These are phyloP conservation scores for Sthenelais limicola DNA, from an alignment of 2,888 invertebrate genomes.

Conservation along the genomic window DNA sequence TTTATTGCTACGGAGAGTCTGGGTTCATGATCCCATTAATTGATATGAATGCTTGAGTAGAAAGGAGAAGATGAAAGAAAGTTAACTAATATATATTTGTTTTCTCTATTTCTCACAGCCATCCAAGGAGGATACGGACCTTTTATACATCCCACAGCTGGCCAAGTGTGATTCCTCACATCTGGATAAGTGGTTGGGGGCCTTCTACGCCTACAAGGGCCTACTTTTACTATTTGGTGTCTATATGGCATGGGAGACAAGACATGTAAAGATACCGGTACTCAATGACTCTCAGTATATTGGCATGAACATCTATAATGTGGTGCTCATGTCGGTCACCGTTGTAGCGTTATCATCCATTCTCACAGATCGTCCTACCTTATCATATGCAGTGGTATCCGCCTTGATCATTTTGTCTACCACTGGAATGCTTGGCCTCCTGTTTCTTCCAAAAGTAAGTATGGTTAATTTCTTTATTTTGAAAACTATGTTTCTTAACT, in stretches of 20 bases:
- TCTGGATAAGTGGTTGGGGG: constrained; percentile 91
- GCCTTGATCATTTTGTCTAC: constrained; percentile 88
- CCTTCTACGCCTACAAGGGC: constrained; percentile 91
- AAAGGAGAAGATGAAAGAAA: too few relatives aligned
- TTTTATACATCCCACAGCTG: constrained; percentile 77
- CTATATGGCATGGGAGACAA: constrained; percentile 96
- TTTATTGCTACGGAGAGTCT: too few relatives aligned
- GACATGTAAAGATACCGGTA: constrained; percentile 86
- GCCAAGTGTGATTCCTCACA: constrained; percentile 91
- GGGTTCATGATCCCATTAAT: too few relatives aligned
- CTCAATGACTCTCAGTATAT: constrained; percentile 95
- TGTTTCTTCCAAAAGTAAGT: constrained; percentile 86
- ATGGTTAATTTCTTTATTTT: too few relatives aligned
- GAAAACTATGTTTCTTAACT: too few relatives aligned
- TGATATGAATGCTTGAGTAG: too few relatives aligned
- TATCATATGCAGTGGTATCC: constrained; percentile 77
- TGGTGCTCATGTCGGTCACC: constrained; percentile 87
- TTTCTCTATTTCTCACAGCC: constrained; percentile 31
- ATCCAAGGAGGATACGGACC: constrained; percentile 62
- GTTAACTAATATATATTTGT: too few relatives aligned
- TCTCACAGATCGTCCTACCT: constrained; percentile 78
- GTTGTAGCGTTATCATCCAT: constrained; percentile 91
- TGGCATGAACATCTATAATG: constrained; percentile 90
- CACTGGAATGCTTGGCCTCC: constrained; percentile 86
- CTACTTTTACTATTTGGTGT: constrained; percentile 89